A percentile compares a stretch with the other conserved stretches of the same genome.
Evolutionary conservation across 2,797 vertebrate species (phyloP).

Genomic region (Botia almorhae): DNA sequence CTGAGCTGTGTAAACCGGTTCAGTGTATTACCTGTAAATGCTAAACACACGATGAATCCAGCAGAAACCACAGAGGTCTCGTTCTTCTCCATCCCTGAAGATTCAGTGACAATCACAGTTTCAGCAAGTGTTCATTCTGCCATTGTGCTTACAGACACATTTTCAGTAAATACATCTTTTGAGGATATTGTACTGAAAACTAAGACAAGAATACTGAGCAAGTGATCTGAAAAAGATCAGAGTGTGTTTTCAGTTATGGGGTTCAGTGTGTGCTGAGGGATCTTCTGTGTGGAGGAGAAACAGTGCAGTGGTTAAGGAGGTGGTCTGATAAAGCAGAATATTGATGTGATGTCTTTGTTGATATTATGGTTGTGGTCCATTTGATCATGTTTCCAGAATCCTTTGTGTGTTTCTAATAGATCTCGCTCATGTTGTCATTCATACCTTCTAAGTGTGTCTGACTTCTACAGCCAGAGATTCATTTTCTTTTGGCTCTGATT

Average conservation of each 20-base stretch:
- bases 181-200: too few species aligned
- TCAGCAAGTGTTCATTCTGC: not conserved
- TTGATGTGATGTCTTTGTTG: slow-evolving; percentile 46
- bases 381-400: slow-evolving; percentile 43
- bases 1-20: too few species aligned
- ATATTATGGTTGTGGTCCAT: slow-evolving; percentile 44
- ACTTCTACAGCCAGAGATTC: slow-evolving; percentile 50
- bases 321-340: slow-evolving; percentile 33
- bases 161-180: too few species aligned
- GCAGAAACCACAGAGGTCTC: slow-evolving; percentile 33
- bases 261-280: too few species aligned
- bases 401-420: slow-evolving; percentile 39
- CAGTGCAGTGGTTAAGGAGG: not conserved
- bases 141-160: too few species aligned
- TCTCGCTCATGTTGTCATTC: slow-evolving; percentile 50
- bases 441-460: slow-evolving; percentile 48
- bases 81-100: slow-evolving; percentile 37
- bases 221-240: too few species aligned
- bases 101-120: slow-evolving; percentile 25
- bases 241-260: too few species aligned
- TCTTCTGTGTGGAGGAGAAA: slow-evolving; percentile 36
- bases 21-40: slow-evolving; percentile 52
- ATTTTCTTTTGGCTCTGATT: slow-evolving; percentile 46
- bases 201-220: too few species aligned
- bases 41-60: slow-evolving; percentile 49